Percentiles rank a stretch among this genome's conserved stretches.
phyloP scores from a whole-genome alignment of 1,140 invertebrate genomes.

The Drosophila takahashii region DNA sequence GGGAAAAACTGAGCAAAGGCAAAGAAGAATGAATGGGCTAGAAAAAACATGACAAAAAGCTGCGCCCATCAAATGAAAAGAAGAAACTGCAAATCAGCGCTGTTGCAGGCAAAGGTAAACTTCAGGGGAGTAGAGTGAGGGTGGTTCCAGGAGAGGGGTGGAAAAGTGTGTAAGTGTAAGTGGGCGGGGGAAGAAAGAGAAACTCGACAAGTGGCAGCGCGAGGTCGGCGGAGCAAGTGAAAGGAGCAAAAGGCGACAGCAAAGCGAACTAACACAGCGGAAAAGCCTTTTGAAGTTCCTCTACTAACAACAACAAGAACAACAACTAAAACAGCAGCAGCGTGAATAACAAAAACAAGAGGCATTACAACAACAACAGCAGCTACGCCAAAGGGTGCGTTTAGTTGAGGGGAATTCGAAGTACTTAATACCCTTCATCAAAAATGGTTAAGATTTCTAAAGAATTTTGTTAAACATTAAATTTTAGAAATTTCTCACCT shows the following conservation, averaged over 20 bases:
- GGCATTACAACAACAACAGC: constrained; percentile 9
- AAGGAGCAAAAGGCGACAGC: constrained; percentile 66
- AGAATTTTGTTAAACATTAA: too few relatives aligned
- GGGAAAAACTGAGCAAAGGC: constrained; percentile 20
- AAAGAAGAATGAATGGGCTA: constrained; percentile 43
- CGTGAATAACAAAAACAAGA: constrained; percentile 29
- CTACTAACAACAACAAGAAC: constrained; percentile 43
- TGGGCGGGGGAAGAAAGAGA: constrained; percentile 6
- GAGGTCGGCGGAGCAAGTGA: constrained; percentile 48
- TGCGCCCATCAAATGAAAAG: constrained; percentile 68
- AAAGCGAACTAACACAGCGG: constrained; percentile 64
- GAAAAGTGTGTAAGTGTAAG: constrained; percentile 17
- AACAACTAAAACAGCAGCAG: constrained; percentile 33
- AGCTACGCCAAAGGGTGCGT: background rate
- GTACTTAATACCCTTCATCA: constrained; percentile 1
- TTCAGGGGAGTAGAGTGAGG: constrained; percentile 18
- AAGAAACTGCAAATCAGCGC: constrained; percentile 77
- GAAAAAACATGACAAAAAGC: constrained; percentile 36
- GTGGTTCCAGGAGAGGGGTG: constrained; percentile 3
- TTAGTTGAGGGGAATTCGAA: constrained; percentile 4
- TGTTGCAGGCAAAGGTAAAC: constrained; percentile 71
- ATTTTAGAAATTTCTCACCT: too few relatives aligned
- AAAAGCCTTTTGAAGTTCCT: constrained; percentile 74
- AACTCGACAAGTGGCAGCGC: constrained; percentile 61
- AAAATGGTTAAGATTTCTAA: too few relatives aligned